Percentiles rank a stretch among this genome's conserved stretches.
These are phyloP conservation scores for Thymelicus sylvestris DNA, from an alignment of 2,888 invertebrate species.

Conservation along the genomic window DNA sequence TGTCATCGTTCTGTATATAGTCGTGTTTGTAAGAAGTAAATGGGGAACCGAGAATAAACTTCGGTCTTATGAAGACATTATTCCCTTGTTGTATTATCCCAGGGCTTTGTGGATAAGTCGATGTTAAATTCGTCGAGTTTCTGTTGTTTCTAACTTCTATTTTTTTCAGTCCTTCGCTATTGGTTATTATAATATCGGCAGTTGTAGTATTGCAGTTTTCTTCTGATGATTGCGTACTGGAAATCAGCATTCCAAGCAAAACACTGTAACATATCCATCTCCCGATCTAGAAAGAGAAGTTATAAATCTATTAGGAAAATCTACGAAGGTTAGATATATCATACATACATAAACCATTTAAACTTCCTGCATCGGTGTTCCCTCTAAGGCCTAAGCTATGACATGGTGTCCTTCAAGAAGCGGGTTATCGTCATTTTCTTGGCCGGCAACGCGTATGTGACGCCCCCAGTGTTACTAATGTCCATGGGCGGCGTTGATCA, in stretches of 20 bases:
- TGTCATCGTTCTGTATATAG: conserved; percentile 6
- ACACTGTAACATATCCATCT: neutral
- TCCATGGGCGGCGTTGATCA: no score
- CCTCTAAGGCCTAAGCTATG: no score
- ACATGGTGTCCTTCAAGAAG: no score
- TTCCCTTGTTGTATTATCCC: conserved; percentile 52
- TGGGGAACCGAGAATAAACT: conserved; percentile 38
- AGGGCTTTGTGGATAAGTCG: neutral
- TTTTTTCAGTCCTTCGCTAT: conserved; percentile 8
- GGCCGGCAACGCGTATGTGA: no score
- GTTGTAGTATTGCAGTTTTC: neutral
- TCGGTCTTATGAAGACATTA: conserved; percentile 57
- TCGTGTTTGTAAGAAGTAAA: conserved; percentile 42
- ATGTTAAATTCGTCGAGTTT: conserved; percentile 4
- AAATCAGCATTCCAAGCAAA: neutral
- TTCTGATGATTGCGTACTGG: conserved; percentile 8
- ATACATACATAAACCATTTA: no score
- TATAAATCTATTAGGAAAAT: neutral
- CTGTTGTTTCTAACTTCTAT: conserved; percentile 15
- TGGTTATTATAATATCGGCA: conserved; percentile 2
- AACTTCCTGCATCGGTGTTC: no score
- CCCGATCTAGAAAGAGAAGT: neutral
- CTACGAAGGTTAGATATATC: no score
- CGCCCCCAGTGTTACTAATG: no score
- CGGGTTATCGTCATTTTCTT: no score